Conservation (phyloP, 2,113 vertebrate genomes). For the Myiozetetes cayanensis region DNA sequence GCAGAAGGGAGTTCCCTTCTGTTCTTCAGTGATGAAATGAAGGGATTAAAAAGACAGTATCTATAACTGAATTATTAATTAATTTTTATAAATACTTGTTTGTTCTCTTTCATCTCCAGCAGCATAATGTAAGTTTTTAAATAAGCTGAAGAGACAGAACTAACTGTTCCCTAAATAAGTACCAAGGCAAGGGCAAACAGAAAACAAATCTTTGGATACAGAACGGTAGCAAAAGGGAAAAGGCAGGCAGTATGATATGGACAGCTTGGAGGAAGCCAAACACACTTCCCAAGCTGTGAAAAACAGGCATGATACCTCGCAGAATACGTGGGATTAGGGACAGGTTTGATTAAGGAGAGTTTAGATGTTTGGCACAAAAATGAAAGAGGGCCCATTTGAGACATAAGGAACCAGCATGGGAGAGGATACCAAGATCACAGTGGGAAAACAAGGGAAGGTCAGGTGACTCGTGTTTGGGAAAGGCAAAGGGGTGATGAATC, state of each 20-base stretch:
- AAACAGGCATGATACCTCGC: neutral
- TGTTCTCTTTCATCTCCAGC: neutral
- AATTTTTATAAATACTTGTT: neutral
- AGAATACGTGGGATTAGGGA: neutral
- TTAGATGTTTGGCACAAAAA: conserved; percentile 1
- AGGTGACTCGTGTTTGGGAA: neutral
- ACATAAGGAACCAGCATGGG: conserved; percentile 46
- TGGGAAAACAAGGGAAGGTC: neutral
- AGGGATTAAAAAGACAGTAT: neutral
- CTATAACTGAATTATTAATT: neutral
- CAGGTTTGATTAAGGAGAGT: neutral
- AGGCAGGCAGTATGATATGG: neutral
- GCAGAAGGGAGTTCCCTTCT: neutral
- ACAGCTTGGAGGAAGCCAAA: neutral
- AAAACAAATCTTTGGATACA: neutral
- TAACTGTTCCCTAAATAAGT: neutral
- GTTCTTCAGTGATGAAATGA: neutral
- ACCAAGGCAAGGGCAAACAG: neutral
- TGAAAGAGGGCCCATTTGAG: neutral
- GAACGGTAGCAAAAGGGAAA: neutral
- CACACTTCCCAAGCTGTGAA: neutral
- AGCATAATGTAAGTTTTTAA: neutral
- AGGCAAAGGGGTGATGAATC: neutral
- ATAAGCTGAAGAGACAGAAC: neutral
- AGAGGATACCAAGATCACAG: conserved; percentile 32